Evolutionary conservation across 1,140 invertebrate genomes (phyloP).

Genomic region (Tetramorium parvispinum): DNA sequence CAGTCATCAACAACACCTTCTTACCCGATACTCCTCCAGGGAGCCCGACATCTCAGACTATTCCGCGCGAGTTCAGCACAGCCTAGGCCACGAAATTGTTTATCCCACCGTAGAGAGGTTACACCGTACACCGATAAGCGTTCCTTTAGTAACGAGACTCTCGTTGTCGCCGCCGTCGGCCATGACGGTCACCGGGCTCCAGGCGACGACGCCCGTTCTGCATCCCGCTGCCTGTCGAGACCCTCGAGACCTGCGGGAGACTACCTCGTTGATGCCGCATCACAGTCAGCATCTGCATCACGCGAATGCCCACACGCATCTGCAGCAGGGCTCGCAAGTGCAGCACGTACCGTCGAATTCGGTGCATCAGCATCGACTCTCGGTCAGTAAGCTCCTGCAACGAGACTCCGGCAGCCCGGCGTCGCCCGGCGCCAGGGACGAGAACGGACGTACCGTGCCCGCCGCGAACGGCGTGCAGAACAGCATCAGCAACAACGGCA

Average conservation of each 20-base stretch:
- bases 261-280: constrained; percentile 75
- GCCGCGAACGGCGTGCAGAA: constrained; percentile 67
- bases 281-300: constrained; percentile 75
- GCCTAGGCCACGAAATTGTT: constrained; percentile 75
- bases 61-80: constrained; percentile 68
- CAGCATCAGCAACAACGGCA: constrained; percentile 65
- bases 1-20: constrained; percentile 71
- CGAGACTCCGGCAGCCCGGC: constrained; percentile 74
- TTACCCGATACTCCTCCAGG: constrained; percentile 74
- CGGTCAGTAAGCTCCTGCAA: constrained; percentile 80
- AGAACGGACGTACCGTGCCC: constrained; percentile 69
- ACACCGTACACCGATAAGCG: constrained; percentile 79
- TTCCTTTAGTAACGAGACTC: constrained; percentile 81
- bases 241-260: constrained; percentile 77
- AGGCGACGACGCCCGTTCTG: constrained; percentile 76
- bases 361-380: constrained; percentile 79
- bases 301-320: constrained; percentile 67
- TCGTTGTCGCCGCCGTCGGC: constrained; percentile 82
- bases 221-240: constrained; percentile 79
- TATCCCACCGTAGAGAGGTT: constrained; percentile 79
- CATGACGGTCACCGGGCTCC: constrained; percentile 78
- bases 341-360: constrained; percentile 76
- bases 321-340: constrained; percentile 75
- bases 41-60: constrained; percentile 78
- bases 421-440: constrained; percentile 73